These are phyloP conservation scores for Acanthoscelides obtectus DNA, from an alignment of 2,888 invertebrate species.

Conservation along the genomic window DNA sequence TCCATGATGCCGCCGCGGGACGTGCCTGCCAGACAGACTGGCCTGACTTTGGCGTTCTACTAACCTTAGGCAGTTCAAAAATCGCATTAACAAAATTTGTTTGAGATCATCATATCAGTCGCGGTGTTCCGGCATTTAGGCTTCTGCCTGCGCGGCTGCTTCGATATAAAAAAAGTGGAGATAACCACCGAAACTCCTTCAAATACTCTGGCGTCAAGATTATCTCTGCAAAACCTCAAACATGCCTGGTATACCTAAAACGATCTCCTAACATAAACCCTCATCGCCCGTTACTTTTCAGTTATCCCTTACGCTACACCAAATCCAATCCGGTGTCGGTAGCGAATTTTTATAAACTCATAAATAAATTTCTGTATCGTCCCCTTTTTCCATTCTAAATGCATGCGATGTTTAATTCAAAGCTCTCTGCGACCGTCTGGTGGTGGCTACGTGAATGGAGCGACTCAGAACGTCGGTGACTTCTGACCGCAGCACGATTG, in stretches of 20 bases:
- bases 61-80: too few relatives aligned
- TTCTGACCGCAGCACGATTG: slow-evolving; percentile 8
- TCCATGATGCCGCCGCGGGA: too few relatives aligned
- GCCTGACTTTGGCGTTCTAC: too few relatives aligned
- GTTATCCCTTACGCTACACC: not conserved
- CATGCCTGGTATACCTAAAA: not conserved
- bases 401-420: not conserved
- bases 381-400: not conserved
- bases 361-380: slow-evolving; percentile 1
- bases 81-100: too few relatives aligned
- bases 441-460: not conserved
- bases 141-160: too few relatives aligned
- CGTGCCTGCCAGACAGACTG: too few relatives aligned
- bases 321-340: not conserved
- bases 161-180: too few relatives aligned
- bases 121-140: too few relatives aligned
- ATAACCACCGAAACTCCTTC: too few relatives aligned
- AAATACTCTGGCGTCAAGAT: too few relatives aligned
- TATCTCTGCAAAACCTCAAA: too few relatives aligned
- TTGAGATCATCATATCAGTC: too few relatives aligned
- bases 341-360: not conserved
- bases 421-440: not conserved
- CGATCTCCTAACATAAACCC: not conserved
- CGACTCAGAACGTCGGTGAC: not conserved
- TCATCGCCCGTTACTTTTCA: not conserved